phyloP scores from a whole-genome alignment of 2,113 vertebrate genomes.

The Cottus gobio region DNA sequence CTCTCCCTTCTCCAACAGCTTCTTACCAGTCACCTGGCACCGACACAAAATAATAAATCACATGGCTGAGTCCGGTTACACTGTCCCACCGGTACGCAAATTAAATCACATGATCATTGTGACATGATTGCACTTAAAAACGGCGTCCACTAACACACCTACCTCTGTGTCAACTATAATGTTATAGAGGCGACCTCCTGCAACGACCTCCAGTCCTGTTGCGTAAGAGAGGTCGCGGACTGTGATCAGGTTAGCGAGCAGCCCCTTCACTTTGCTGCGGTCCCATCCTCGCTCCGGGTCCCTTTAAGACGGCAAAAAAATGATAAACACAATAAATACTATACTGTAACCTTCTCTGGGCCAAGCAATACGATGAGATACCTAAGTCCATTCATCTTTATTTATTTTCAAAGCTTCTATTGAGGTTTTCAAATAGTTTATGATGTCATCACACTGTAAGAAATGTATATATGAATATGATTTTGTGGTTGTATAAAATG shows the following conservation, averaged over 20 bases:
- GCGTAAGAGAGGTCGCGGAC: conserved; percentile 87
- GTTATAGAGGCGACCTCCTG: conserved; percentile 93
- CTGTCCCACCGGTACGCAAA: background rate
- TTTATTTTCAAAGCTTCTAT: background rate
- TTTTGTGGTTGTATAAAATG: no score
- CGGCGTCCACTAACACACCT: conserved; percentile 1
- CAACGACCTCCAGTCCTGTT: conserved; percentile 91
- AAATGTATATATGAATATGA: background rate
- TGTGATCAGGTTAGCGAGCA: conserved; percentile 88
- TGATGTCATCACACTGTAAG: no score
- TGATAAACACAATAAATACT: background rate
- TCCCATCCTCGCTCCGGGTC: conserved; percentile 92
- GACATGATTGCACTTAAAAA: background rate
- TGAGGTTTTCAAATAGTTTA: background rate
- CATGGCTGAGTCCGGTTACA: background rate
- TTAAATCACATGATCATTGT: background rate
- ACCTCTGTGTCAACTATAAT: conserved; percentile 97
- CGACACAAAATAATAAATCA: conserved; percentile 19
- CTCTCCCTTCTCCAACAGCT: conserved; percentile 91
- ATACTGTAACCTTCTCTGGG: background rate
- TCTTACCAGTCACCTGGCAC: conserved; percentile 91
- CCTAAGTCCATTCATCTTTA: background rate
- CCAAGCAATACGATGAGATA: background rate
- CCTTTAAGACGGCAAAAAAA: conserved; percentile 72
- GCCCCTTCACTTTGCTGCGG: conserved; percentile 88